Evolutionary conservation across 2,888 invertebrate genomes (phyloP), one percentile per base, ranked within the genome.

Genomic region (Hesperia comma): DNA sequence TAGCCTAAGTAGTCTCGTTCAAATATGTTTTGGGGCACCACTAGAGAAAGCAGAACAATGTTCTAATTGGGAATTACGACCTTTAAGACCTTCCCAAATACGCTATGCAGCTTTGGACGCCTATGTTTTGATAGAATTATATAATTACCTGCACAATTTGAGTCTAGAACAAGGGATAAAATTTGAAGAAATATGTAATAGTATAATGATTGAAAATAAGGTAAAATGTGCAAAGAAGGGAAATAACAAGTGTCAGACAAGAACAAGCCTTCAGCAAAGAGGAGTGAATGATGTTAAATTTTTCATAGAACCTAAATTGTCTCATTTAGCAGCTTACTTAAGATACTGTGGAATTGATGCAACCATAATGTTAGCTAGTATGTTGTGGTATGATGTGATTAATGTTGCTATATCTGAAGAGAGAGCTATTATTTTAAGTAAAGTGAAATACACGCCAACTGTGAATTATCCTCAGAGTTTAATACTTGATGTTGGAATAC

Each of bases 41-140:
- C 86, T 98, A 51, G 95, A 97, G 85, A 98, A 98, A 86, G 95
- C 95, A n/a, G 97, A 98, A 87, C 98, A 98, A 80, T 97, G 97
- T 87, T 97, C 97, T 0, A 97, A 98, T 85, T 98, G 98, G 98
- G 96, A 97, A 78, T 94, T 95, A 74, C 93, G 98, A 73, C 98
- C 98, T 10, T 81, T 98, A 61, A 89, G 97, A 57, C 91, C 94
- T 51, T 95, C 95, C 69, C 98, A 98, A 91, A 94, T 97, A 68
- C 85, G 92, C 53, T 98, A 98, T 92, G 98, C 98, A 69, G 98
- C 98, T 40, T 86, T 98, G 62, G 98, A 99, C 93, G 98, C 98
- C 0, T 96, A 95, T 89, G 97, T 98, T 76, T 92, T 99, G 67
- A 83, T 98, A 74, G 95, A 97, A 88, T 93, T 98, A 43, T 97